Percentiles rank a stretch among this genome's conserved stretches.
phyloP scores from a whole-genome alignment of 2,113 vertebrate species.

The Periophthalmodon schlosseri region DNA sequence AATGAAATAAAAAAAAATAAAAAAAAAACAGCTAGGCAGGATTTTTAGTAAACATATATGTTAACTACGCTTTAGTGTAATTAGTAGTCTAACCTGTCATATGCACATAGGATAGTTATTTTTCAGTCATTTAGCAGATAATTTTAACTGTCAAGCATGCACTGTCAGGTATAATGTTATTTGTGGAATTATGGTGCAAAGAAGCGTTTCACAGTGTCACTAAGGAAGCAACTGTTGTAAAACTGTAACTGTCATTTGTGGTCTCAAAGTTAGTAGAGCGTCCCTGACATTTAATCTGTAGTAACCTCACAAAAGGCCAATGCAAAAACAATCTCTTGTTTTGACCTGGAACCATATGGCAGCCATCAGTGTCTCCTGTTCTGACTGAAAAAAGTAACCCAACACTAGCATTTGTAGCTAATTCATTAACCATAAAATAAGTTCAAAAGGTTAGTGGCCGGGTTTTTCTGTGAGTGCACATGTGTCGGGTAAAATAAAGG shows the following conservation, averaged over 20 bases:
- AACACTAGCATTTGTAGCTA: constrained; percentile 54
- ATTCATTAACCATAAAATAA: constrained; percentile 49
- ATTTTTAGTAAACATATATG: too few species aligned
- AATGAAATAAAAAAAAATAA: too few species aligned
- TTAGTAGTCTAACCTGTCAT: too few species aligned
- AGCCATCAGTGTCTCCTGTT: constrained; percentile 53
- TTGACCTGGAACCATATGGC: constrained; percentile 73
- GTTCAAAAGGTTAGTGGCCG: constrained; percentile 43
- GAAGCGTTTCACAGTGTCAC: not conserved
- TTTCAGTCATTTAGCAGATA: too few species aligned
- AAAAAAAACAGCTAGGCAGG: too few species aligned
- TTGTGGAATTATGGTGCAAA: not conserved
- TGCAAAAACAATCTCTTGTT: constrained; percentile 58
- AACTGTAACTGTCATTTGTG: constrained; percentile 28
- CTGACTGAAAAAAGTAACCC: constrained; percentile 52
- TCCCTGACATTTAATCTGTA: constrained; percentile 55
- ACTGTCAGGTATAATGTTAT: not conserved
- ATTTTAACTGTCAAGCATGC: too few species aligned
- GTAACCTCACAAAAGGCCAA: constrained; percentile 28
- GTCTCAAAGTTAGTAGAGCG: constrained; percentile 9
- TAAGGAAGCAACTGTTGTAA: constrained; percentile 37
- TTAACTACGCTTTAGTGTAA: too few species aligned
- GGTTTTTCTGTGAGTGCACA: constrained; percentile 9
- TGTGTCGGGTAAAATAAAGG: not conserved
- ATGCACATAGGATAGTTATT: too few species aligned